Conservation (phyloP, 2,888 invertebrate species). For the Dicranocentrus wangi region DNA sequence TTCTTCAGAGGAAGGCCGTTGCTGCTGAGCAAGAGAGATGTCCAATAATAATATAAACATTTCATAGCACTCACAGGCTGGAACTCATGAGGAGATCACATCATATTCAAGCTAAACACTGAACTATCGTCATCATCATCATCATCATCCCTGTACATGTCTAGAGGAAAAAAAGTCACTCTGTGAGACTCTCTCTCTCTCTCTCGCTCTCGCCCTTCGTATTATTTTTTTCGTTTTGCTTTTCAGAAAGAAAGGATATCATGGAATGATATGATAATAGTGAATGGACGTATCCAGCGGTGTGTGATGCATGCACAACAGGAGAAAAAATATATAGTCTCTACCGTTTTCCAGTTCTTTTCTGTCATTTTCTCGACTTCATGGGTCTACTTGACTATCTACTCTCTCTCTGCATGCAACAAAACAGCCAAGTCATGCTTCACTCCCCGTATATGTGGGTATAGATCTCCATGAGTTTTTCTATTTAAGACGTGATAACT, state of each 20-base stretch:
- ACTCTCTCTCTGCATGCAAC: constrained; percentile 1
- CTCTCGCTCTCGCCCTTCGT: too few relatives aligned
- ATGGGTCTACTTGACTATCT: too few relatives aligned
- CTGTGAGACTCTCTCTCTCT: neutral
- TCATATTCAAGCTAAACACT: too few relatives aligned
- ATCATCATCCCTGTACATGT: neutral
- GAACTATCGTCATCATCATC: neutral
- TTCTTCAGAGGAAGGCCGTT: too few relatives aligned
- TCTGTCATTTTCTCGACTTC: constrained; percentile 21
- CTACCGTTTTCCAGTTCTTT: constrained; percentile 8
- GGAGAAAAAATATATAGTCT: neutral
- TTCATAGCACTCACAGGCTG: constrained; percentile 6
- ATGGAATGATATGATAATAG: constrained; percentile 45
- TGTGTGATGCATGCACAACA: constrained; percentile 2
- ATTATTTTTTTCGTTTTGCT: constrained; percentile 1
- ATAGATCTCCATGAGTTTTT: neutral
- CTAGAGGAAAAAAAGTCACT: neutral
- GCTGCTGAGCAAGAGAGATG: neutral
- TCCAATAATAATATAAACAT: constrained; percentile 16
- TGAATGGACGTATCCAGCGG: constrained; percentile 55
- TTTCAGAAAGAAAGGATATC: constrained; percentile 3
- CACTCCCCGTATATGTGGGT: neutral
- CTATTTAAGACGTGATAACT: constrained; percentile 14
- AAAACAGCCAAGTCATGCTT: constrained; percentile 4
- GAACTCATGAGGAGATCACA: constrained; percentile 3